Evolutionary conservation across 2,113 vertebrate species (phyloP).

Genomic region (Neogale vison): DNA sequence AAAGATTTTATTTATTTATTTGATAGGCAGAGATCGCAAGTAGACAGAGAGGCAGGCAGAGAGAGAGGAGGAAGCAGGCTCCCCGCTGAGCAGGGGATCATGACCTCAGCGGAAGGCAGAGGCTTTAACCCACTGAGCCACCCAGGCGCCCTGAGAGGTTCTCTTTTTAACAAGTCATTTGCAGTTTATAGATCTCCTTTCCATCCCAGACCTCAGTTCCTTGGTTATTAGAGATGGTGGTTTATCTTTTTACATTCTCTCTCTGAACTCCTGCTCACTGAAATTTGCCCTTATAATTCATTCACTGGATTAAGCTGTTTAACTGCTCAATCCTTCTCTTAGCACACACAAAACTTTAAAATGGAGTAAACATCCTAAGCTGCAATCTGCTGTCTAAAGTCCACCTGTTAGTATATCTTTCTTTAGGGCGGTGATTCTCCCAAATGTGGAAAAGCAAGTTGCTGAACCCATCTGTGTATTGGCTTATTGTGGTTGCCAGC

Average conservation of each 20-base stretch:
- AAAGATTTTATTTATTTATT: too few species aligned
- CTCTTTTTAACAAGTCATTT: conserved; percentile 47
- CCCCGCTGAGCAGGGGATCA: too few species aligned
- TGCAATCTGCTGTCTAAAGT: conserved; percentile 33
- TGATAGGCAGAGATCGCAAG: too few species aligned
- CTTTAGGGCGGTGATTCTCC: conserved; percentile 27
- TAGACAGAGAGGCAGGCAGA: too few species aligned
- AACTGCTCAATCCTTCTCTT: conserved; percentile 3
- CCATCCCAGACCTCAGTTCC: neutral
- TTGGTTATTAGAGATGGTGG: neutral
- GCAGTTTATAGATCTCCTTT: neutral
- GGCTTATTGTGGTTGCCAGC: neutral
- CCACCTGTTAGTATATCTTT: conserved; percentile 47
- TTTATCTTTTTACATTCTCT: conserved; percentile 22
- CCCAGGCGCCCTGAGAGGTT: neutral
- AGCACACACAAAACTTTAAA: neutral
- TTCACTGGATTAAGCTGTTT: conserved; percentile 26
- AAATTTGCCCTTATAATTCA: neutral
- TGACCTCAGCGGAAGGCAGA: too few species aligned
- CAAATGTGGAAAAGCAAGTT: conserved; percentile 48
- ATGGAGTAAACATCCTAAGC: neutral
- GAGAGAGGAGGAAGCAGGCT: too few species aligned
- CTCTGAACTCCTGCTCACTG: conserved; percentile 4
- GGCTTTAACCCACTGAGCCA: too few species aligned
- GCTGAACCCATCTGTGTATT: conserved; percentile 41